phyloP scores from a whole-genome alignment of 1,140 invertebrate species.

The Drosophila seguyi region DNA sequence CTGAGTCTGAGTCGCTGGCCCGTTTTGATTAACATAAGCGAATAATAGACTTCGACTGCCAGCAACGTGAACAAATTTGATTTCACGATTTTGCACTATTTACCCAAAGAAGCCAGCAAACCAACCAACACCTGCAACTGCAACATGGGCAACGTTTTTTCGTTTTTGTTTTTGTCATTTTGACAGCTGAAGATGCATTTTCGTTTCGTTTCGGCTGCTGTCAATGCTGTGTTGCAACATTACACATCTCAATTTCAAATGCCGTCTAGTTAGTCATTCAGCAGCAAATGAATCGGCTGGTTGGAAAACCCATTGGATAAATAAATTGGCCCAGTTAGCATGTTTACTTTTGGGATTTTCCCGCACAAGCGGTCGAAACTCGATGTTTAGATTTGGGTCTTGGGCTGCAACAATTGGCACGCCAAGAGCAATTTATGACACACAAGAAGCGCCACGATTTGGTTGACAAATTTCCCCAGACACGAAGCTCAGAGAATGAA shows the following conservation, averaged over 20 bases:
- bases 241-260: conserved; percentile 49
- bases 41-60: conserved; percentile 61
- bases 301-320: conserved; percentile 11
- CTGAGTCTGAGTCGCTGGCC: conserved; percentile 32
- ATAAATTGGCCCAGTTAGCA: conserved; percentile 19
- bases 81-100: conserved; percentile 68
- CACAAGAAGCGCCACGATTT: conserved; percentile 71
- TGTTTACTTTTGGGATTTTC: conserved; percentile 2
- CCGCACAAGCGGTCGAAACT: not conserved
- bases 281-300: conserved; percentile 2
- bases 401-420: conserved; percentile 50
- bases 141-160: conserved; percentile 29
- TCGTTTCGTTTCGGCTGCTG: conserved; percentile 34
- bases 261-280: conserved; percentile 21
- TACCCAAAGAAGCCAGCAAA: conserved; percentile 38
- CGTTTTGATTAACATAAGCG: conserved; percentile 64
- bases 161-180: conserved; percentile 41
- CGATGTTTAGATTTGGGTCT: conserved; percentile 23
- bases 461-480: conserved; percentile 79
- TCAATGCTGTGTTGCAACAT: conserved; percentile 58
- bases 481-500: conserved; percentile 70
- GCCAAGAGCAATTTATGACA: conserved; percentile 66
- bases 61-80: conserved; percentile 63
- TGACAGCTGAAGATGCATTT: conserved; percentile 50
- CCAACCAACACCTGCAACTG: conserved; percentile 62